Evolutionary conservation across 2,888 invertebrate species (phyloP), one percentile per base, ranked within the genome.

Genomic region (Hydrotaea cyrtoneurina): DNA sequence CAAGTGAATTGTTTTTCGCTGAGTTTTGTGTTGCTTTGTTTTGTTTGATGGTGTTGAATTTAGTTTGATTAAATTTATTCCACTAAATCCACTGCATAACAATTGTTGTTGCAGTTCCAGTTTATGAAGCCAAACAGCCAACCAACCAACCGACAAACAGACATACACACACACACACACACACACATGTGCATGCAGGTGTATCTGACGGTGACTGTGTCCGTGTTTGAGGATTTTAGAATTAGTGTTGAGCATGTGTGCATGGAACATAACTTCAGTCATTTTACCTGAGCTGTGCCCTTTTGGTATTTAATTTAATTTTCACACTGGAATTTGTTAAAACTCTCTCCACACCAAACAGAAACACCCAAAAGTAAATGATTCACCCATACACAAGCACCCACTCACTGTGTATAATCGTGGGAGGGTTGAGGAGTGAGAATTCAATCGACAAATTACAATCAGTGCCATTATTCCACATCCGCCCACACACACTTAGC

Each of bases 281-380:
- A 23, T 10, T 46, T 75, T 46, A 76, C 62, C 76, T 72, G 69
- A 46, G 69, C 72, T 72, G 69, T 69, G 69, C 78, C 69, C 83
- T 80, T 66, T 80, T 83, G 78, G 46, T 78, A 80, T 80, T 84
- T 84, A 80, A 80, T 84, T 80, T 84, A 80, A 80, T 83, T 83
- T 78, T 80, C 73, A 83, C 80, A 80, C 75, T 64, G 80, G 43
- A 59, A 78, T 80, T 78, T 80, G 73, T 75, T 13, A 21, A 43
- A 11, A 39, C 39, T 62, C 53, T 31, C 69, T 39, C 26, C n/a
- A 3, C 69, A 78, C 31, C 71, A 39, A 11, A 50, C 31, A 71
- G 50, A 62, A 5, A 62, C 39, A 11, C 7, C 13, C 11, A 39
- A 13, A 13, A 3, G 39, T 8, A 10, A 36, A 4, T 31, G 7